These are phyloP conservation scores for Edolisoma coerulescens DNA, from an alignment of 2,113 vertebrate genomes.

Conservation along the genomic window DNA sequence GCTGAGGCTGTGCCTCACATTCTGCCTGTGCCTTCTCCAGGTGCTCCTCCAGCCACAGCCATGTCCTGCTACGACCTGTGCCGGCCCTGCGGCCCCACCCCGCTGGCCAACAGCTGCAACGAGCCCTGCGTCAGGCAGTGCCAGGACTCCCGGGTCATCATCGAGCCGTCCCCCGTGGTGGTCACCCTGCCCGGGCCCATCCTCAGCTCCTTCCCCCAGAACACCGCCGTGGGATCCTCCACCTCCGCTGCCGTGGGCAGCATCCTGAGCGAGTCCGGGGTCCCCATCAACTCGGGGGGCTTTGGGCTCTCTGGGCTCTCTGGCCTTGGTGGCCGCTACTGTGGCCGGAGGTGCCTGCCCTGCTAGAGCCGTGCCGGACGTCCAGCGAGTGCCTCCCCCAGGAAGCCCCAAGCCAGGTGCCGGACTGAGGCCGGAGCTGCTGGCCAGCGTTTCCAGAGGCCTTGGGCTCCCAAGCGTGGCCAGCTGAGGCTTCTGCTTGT, in stretches of 20 bases:
- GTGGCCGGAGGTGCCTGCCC: neutral
- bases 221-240: neutral
- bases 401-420: neutral
- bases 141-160: neutral
- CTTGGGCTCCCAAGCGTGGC: neutral
- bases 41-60: neutral
- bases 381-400: neutral
- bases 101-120: neutral
- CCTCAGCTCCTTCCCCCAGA: constrained; percentile 40
- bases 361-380: neutral
- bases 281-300: neutral
- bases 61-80: neutral
- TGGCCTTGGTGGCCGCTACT: neutral
- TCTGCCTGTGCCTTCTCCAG: neutral
- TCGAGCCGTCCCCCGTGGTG: neutral
- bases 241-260: neutral
- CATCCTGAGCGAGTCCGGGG: neutral
- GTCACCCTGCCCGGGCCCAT: constrained; percentile 14
- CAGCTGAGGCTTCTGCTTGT: neutral
- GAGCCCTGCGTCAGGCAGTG: neutral
- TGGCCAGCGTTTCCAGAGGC: neutral
- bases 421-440: neutral
- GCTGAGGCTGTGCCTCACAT: rapidly evolving
- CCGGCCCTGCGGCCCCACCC: neutral
- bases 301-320: neutral